Conservation (phyloP, 2,888 invertebrate genomes). For the Drosophila peninsularis region DNA sequence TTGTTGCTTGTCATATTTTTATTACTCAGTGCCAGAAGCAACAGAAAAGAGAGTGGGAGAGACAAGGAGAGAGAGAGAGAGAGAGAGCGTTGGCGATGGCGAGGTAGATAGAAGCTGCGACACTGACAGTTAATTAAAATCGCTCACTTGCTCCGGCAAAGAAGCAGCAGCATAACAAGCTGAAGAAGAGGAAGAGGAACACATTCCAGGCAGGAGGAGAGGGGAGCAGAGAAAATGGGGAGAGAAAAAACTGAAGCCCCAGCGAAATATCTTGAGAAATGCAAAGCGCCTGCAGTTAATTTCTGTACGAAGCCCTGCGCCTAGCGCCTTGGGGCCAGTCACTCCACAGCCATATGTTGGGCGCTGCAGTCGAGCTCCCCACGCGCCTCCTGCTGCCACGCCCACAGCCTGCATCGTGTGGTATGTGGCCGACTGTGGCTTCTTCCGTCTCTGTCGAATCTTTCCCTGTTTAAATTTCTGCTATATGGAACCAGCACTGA, state of each 20-base stretch:
- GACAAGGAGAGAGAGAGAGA: background rate
- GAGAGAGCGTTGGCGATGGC: background rate
- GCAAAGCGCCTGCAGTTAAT: slow-evolving; percentile 48
- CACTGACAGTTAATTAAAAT: slow-evolving; percentile 76
- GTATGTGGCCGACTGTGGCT: background rate
- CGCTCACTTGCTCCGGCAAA: slow-evolving; percentile 63
- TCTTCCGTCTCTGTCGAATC: background rate
- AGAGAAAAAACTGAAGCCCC: slow-evolving; percentile 1
- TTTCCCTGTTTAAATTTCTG: background rate
- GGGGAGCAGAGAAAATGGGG: background rate
- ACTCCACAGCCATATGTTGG: slow-evolving; percentile 22
- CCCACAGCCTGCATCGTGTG: too few relatives aligned
- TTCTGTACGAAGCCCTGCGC: slow-evolving; percentile 23
- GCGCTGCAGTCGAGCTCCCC: too few relatives aligned
- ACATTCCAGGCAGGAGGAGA: background rate
- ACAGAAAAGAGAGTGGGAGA: slow-evolving; percentile 11
- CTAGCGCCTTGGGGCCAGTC: slow-evolving; percentile 22
- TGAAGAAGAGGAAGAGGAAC: slow-evolving; percentile 2
- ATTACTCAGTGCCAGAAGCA: slow-evolving; percentile 20
- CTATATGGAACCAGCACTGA: background rate
- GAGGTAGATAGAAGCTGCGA: slow-evolving; percentile 29
- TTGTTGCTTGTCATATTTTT: slow-evolving; percentile 32
- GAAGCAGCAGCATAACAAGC: slow-evolving; percentile 3
- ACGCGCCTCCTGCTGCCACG: background rate
- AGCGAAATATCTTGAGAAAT: slow-evolving; percentile 65